phyloP scores from a whole-genome alignment of 2,888 invertebrate species.

The Marasmarcha lunaedactyla region DNA sequence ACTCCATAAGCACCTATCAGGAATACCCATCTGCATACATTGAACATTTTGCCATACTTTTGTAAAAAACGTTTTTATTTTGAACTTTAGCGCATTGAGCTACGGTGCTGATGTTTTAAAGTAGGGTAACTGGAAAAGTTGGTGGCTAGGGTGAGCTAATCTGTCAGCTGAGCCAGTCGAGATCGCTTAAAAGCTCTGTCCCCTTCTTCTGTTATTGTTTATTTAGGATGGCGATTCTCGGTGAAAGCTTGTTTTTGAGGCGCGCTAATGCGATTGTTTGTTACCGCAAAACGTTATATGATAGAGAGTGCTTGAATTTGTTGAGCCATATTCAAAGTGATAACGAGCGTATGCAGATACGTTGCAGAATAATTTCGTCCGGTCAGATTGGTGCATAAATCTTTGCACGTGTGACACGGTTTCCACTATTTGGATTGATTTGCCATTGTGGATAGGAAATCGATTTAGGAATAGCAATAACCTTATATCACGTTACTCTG shows the following conservation, averaged over 20 bases:
- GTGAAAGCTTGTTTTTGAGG: slow-evolving; percentile 60
- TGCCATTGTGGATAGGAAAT: too few species aligned
- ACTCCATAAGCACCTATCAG: slow-evolving; percentile 58
- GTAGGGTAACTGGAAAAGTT: slow-evolving; percentile 22
- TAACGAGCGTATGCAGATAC: too few species aligned
- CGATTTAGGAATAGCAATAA: too few species aligned
- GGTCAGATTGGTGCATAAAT: too few species aligned
- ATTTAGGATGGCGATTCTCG: slow-evolving; percentile 64
- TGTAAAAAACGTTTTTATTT: slow-evolving; percentile 4
- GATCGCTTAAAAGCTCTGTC: slow-evolving; percentile 64
- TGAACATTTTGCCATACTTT: slow-evolving; percentile 7
- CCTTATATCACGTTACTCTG: too few species aligned
- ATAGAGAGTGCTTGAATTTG: slow-evolving; percentile 7
- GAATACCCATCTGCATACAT: slow-evolving; percentile 38
- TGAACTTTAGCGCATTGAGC: slow-evolving; percentile 15
- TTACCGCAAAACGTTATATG: slow-evolving; percentile 33
- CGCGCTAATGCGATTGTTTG: slow-evolving; percentile 63
- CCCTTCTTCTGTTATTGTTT: slow-evolving; percentile 60
- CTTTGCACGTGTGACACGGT: too few species aligned
- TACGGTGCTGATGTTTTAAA: slow-evolving; percentile 13
- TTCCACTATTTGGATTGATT: too few species aligned
- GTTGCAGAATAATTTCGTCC: too few species aligned
- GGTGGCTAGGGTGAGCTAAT: slow-evolving; percentile 54
- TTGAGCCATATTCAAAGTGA: neutral
- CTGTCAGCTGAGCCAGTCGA: slow-evolving; percentile 64